Base-by-base conservation (phyloP, 1,140 invertebrate genomes). In the Latrodectus geometricus region DNA sequence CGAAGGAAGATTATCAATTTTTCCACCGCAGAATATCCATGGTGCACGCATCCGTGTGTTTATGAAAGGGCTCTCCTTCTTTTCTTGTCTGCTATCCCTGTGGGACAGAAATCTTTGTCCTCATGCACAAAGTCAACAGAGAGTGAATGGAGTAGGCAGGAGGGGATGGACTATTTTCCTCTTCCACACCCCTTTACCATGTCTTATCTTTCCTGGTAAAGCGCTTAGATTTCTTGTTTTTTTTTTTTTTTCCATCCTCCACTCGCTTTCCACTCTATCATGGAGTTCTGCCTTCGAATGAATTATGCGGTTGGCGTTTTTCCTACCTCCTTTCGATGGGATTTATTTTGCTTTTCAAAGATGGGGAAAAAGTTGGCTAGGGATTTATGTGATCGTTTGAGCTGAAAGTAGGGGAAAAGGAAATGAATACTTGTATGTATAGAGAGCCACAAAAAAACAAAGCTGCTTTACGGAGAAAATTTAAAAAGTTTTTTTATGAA, bases 121-220 rank as follows among this genome's bases (percentile, higher is more conserved):
- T 78, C 61, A 23, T n/a, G 76, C 76, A 68, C n/a, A 48, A 66
- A 78, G 76, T 78, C 76, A 78, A 78, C 76, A 78, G 35, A 48
- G 35, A 11, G 20, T 15, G 21, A n/a, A 66, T 78, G 20, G 56
- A 8, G 8, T 20, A 48, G 56, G 20, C 9, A 61, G 12, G 9
- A 12, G 4, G 14, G 23, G 35, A 15, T 1, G 74, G 74, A 15
- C 12, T 15, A 76, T 61, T 61, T 61, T 61, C 54, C 17, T 17
- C 17, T 61, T n/a, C 35, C 35, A 35, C 35, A 35, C 35, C 11
- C 54, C 17, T 61, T 61, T 61, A 11, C 54, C 54, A 8, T 14
- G 54, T 61, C 54, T 61, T 61, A 61, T 61, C 54, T 61, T 61
- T 61, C 17, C 54, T 61, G 54, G 54, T 14, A 61, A 17, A 61